Evolutionary conservation across 2,797 vertebrate species (phyloP), one percentile per base, ranked within the genome.

Genomic region (Dendrocincla fuliginosa): DNA sequence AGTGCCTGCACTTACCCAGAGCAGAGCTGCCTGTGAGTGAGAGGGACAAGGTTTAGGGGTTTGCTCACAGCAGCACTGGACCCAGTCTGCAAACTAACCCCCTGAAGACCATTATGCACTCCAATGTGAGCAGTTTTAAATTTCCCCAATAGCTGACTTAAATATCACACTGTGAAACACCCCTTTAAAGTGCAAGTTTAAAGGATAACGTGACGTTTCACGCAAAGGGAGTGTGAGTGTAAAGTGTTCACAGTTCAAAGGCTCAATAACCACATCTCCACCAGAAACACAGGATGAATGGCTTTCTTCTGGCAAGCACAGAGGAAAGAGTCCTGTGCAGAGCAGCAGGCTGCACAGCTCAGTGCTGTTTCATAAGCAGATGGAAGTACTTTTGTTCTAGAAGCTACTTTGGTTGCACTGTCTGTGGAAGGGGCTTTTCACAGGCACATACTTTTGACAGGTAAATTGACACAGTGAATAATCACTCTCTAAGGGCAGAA

Each of bases 331-430:
- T 18, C 80, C 65, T 3, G 3, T 6, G 11, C 90, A 75, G 89
- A 69, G 30, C 53, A 69, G 68, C 55, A 50, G 86, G 33, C 90
- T 92, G 78, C 71, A 46, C 28, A 78, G 57, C 53, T 91, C 41
- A 13, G 61, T 46, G 73, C 59, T 68, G 63, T 52, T 84, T 65
- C 75, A 15, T 41, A 46, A 75, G 76, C 90, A 96, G 68, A 81
- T 96, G 90, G 92, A 96, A 95, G 55, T 84, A 81, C 73, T 93
- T 89, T 59, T 71, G 73, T 19, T 77, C 71, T 61, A 91, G 82
- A 83, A 89, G 81, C 75, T 75, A 9, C 50, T 91, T 69, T 41
- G 60, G 28, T 84, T 78, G 71, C 11, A 0, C 44, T 77, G 0
- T 74, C 79, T 87, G 49, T 86, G 84, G 81, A 92, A 92, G 57